A percentile compares a stretch with the other conserved stretches of the same genome.
phyloP scores from a whole-genome alignment of 30 jellyfish, hydroid and myxozoan genomes.

The Mastigias papua region DNA sequence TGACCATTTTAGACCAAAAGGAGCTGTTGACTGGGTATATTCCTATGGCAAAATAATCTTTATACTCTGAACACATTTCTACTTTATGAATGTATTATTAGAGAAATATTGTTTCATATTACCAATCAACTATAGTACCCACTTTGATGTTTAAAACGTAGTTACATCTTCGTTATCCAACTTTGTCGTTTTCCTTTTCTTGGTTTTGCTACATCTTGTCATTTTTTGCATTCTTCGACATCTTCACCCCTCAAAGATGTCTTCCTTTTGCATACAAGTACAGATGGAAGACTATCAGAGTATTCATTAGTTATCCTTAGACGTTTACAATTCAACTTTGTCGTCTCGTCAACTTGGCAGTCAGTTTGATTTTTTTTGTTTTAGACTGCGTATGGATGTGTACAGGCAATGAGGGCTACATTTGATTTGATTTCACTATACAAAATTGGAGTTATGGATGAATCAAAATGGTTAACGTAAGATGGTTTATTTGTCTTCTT shows the following conservation, averaged over 20 bases:
- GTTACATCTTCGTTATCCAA: neutral
- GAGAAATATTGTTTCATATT: too few relatives aligned
- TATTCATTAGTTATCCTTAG: too few relatives aligned
- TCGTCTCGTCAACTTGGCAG: neutral
- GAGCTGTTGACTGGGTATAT: constrained; percentile 81
- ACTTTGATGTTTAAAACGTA: too few relatives aligned
- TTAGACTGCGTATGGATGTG: constrained; percentile 77
- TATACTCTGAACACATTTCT: too few relatives aligned
- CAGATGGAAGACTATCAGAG: too few relatives aligned
- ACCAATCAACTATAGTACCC: too few relatives aligned
- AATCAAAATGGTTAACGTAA: constrained; percentile 89
- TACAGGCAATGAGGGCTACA: constrained; percentile 79
- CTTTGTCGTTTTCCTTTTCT: neutral
- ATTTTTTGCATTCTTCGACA: neutral
- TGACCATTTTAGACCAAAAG: constrained; percentile 75
- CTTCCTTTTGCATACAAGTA: too few relatives aligned
- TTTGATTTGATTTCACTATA: constrained; percentile 81
- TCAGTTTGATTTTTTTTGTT: constrained; percentile 7
- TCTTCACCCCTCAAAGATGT: neutral
- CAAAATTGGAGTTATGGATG: constrained; percentile 86
- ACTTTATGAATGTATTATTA: too few relatives aligned
- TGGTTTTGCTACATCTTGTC: neutral
- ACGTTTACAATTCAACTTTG: too few relatives aligned
- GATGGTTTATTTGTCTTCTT: neutral
- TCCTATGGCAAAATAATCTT: too few relatives aligned